These are phyloP conservation scores for Paramuricea clavata DNA, from an alignment of 92 coral and sea anemone species.

Conservation along the genomic window DNA sequence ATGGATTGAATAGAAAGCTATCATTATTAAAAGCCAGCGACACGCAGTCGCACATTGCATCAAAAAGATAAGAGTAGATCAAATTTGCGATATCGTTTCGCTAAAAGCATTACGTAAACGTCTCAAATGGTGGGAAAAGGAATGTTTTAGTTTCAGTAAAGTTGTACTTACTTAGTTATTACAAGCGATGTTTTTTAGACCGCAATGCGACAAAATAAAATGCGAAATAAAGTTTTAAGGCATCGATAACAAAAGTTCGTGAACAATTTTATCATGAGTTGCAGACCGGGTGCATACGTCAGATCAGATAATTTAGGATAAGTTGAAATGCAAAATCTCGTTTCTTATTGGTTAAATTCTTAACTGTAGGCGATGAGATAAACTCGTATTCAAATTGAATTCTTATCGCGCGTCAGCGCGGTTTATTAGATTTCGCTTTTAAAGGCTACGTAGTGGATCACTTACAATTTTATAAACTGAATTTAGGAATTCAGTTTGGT, in stretches of 20 bases:
- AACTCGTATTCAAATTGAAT: constrained; percentile 19
- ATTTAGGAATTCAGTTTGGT: neutral
- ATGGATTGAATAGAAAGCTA: neutral
- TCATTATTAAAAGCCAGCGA: neutral
- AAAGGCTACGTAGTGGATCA: neutral
- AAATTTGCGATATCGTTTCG: neutral
- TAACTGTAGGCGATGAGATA: constrained; percentile 33
- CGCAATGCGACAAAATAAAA: neutral
- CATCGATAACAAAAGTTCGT: neutral
- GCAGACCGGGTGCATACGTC: constrained; percentile 40
- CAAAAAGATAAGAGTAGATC: constrained; percentile 37
- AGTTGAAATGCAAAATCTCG: neutral
- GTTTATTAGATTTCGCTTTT: constrained; percentile 25
- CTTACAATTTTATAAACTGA: neutral
- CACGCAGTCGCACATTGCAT: constrained; percentile 16
- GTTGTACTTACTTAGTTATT: neutral
- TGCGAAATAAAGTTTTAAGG: neutral
- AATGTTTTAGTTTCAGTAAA: no score
- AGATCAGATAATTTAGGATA: constrained; percentile 24
- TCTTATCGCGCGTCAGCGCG: neutral
- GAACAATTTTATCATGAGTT: constrained; percentile 7
- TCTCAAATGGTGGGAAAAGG: neutral
- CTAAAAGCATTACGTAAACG: neutral
- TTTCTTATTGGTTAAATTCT: constrained; percentile 10
- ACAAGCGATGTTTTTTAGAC: neutral